Evolutionary conservation across 2,113 vertebrate species (phyloP).

Genomic region (Carassius carassius): DNA sequence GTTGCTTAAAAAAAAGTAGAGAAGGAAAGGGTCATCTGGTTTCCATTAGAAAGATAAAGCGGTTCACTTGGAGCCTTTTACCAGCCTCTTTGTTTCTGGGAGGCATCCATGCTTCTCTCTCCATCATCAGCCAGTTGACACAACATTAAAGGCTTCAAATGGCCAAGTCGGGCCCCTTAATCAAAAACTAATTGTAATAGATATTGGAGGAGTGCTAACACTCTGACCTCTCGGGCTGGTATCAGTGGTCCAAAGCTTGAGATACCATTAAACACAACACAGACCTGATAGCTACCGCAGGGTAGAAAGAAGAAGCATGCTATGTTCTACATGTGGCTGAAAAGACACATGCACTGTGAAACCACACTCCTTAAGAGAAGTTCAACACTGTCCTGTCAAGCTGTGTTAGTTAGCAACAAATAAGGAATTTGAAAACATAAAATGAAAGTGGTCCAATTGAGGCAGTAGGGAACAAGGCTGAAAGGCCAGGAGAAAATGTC

Average conservation of each 20-base stretch:
- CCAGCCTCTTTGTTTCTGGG: slow-evolving; percentile 92
- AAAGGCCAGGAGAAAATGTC: slow-evolving; percentile 41
- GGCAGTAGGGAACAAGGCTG: slow-evolving; percentile 11
- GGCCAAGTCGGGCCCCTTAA: slow-evolving; percentile 90
- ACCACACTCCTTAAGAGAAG: slow-evolving; percentile 67
- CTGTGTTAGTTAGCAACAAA: slow-evolving; percentile 53
- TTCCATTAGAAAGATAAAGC: slow-evolving; percentile 99
- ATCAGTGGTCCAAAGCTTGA: slow-evolving; percentile 83
- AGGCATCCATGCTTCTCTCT: slow-evolving; percentile 89
- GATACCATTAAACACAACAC: slow-evolving; percentile 93
- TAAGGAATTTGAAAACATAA: slow-evolving; percentile 57
- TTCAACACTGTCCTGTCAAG: slow-evolving; percentile 64
- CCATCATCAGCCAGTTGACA: slow-evolving; percentile 97
- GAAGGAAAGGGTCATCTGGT: slow-evolving; percentile 89
- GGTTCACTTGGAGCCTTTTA: slow-evolving; percentile 96
- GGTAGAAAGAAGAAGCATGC: slow-evolving; percentile 71
- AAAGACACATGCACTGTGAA: slow-evolving; percentile 74
- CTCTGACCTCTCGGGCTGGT: slow-evolving; percentile 86
- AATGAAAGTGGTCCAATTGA: slow-evolving; percentile 40
- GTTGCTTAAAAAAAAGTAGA: slow-evolving; percentile 79
- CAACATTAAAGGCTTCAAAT: slow-evolving; percentile 97
- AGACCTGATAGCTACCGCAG: slow-evolving; percentile 81
- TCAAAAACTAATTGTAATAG: slow-evolving; percentile 99
- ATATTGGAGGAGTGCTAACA: slow-evolving; percentile 98
- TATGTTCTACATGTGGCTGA: slow-evolving; percentile 82